phyloP scores from a whole-genome alignment of 2,888 invertebrate species.

The Eupithecia inturbata region DNA sequence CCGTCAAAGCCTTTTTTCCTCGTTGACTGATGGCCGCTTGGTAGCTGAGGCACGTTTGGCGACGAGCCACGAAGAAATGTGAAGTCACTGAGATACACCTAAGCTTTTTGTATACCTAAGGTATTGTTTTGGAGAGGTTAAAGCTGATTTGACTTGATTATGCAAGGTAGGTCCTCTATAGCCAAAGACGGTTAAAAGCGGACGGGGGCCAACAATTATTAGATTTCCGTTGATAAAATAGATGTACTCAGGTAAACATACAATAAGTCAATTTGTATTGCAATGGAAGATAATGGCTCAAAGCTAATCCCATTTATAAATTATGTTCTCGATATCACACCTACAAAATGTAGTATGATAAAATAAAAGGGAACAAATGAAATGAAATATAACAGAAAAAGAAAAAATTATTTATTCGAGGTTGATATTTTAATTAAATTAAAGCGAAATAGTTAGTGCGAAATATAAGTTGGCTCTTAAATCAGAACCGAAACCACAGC shows the following conservation, averaged over 20 bases:
- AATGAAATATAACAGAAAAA: too few relatives aligned
- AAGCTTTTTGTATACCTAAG: background rate
- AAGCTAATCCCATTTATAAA: too few relatives aligned
- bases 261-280: too few relatives aligned
- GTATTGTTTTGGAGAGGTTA: background rate
- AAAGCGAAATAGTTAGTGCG: too few relatives aligned
- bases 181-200: background rate
- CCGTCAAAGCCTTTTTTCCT: slow-evolving; percentile 43
- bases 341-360: too few relatives aligned
- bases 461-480: background rate
- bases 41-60: slow-evolving; percentile 44
- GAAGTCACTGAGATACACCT: background rate
- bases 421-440: too few relatives aligned
- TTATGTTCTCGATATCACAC: too few relatives aligned
- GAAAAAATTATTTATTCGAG: too few relatives aligned
- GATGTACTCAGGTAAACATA: too few relatives aligned
- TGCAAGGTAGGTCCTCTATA: background rate
- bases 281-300: too few relatives aligned
- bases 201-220: background rate
- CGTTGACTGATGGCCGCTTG: slow-evolving; percentile 48
- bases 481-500: background rate
- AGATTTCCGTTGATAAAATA: background rate
- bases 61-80: slow-evolving; percentile 34
- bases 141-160: background rate
- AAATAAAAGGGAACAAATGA: too few relatives aligned